Base-by-base conservation (phyloP, 2,113 vertebrate genomes). In the Beaufortia kweichowensis region DNA sequence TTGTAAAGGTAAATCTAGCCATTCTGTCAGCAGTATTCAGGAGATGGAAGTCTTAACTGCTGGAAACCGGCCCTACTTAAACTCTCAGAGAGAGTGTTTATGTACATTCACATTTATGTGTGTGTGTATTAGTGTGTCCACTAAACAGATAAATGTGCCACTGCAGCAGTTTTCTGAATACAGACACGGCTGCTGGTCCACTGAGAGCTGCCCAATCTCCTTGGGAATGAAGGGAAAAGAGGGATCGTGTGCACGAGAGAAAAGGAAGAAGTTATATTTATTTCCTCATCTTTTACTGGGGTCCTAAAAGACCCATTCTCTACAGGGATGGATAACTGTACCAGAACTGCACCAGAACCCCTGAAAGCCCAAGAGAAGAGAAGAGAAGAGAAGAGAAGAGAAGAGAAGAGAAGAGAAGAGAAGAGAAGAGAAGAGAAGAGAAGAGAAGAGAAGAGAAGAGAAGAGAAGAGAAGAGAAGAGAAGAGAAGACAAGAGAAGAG, bases 131-230 rank as follows among this genome's bases (percentile, higher is more conserved):
- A 31, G 66, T 76, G 41, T 29, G 31, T 75, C 61, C 41, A 94
- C 94, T 95, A 92, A 87, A 90, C 78, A 90, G 91, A 92, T 90
- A 92, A 93, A 91, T 90, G 85, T 90, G 90, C 89, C 82, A 79
- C 84, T 83, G 62, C 89, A 90, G 90, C 90, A 88, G 75, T 91
- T 91, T 86, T 15, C 48, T 57, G 26, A 41, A 62, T 57, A 61
- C 50, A 70, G 60, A 69, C 57, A 33, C 6, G 46, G 57, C 50
- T 66, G 60, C 7, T 17, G 43, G 57, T 77, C 77, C 24, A 3
- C 26, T 50, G 74, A 79, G 80, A 75, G 61, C 19, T 17, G 26
- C 46, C 55, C 21, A 35, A 39, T 41, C 57, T 28, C 65, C 63
- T 46, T 69, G 74, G 77, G 63, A 77, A 56, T 67, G 50, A 28